A percentile compares a stretch with the other conserved stretches of the same genome.
Conservation (phyloP, 2,888 invertebrate genomes). For the Ferdinandea cuprea region DNA sequence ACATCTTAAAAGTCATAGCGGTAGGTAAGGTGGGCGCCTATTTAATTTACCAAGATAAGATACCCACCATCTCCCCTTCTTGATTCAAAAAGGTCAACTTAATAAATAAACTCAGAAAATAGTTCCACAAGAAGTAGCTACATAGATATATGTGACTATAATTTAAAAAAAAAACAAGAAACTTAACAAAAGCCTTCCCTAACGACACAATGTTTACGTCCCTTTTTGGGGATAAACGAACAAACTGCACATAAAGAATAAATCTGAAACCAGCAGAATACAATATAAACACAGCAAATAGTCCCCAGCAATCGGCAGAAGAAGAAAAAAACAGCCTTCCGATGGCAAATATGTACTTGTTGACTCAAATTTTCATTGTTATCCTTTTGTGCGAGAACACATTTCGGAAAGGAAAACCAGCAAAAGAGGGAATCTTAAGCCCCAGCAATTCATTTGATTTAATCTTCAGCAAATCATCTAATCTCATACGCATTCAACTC, state of each 20-base stretch:
- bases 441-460: constrained; percentile 65
- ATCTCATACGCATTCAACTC: constrained; percentile 66
- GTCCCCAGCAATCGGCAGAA: neutral
- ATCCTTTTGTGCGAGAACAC: constrained; percentile 17
- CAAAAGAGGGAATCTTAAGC: constrained; percentile 42
- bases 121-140: no score
- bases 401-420: neutral
- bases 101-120: no score
- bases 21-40: no score
- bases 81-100: no score
- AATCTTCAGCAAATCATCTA: constrained; percentile 63
- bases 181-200: no score
- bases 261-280: constrained; percentile 25
- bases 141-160: no score
- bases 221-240: no score
- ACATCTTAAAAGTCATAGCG: no score
- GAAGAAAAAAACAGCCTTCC: constrained; percentile 49
- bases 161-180: no score
- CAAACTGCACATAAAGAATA: neutral
- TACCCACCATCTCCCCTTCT: no score
- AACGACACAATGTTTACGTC: no score
- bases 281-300: neutral
- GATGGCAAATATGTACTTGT: constrained; percentile 54
- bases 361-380: constrained; percentile 67
- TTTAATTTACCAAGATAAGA: no score